Percentiles rank a stretch among this genome's conserved stretches.
These are phyloP conservation scores for Arrhopalites spinosus DNA, from an alignment of 2,888 invertebrate genomes.

Conservation along the genomic window DNA sequence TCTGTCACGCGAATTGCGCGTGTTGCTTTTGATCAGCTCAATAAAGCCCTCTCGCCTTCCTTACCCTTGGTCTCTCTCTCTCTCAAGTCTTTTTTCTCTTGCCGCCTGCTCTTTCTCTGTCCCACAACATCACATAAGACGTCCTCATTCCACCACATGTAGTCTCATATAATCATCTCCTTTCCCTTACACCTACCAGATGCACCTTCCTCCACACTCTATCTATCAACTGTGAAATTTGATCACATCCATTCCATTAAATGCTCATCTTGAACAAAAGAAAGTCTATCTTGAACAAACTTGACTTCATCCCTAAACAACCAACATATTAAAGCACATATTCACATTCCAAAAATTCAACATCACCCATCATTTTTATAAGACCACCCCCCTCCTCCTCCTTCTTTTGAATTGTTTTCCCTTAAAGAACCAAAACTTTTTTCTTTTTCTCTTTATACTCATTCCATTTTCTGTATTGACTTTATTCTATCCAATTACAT, in stretches of 20 bases:
- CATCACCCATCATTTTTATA: too few relatives aligned
- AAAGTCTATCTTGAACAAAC: conserved; percentile 29
- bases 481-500: conserved; percentile 28
- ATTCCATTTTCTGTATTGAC: conserved; percentile 12
- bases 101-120: not conserved
- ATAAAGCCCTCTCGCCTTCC: conserved; percentile 46
- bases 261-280: conserved; percentile 39
- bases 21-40: conserved; percentile 55
- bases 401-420: too few relatives aligned
- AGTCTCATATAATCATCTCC: conserved; percentile 29
- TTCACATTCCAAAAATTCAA: too few relatives aligned
- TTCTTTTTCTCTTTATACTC: not conserved
- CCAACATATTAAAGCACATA: not conserved
- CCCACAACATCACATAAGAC: conserved; percentile 38
- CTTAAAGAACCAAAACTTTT: not conserved
- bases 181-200: conserved; percentile 28
- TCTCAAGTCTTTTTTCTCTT: not conserved
- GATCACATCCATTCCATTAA: conserved; percentile 47
- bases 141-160: conserved; percentile 31
- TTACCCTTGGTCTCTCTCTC: not conserved
- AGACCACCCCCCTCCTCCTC: conserved; percentile 29
- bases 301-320: conserved; percentile 8
- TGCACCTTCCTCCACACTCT: conserved; percentile 29
- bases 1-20: conserved; percentile 55
- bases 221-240: conserved; percentile 42